phyloP scores from a whole-genome alignment of 2,797 vertebrate species.

The Centroberyx gerrardi region DNA sequence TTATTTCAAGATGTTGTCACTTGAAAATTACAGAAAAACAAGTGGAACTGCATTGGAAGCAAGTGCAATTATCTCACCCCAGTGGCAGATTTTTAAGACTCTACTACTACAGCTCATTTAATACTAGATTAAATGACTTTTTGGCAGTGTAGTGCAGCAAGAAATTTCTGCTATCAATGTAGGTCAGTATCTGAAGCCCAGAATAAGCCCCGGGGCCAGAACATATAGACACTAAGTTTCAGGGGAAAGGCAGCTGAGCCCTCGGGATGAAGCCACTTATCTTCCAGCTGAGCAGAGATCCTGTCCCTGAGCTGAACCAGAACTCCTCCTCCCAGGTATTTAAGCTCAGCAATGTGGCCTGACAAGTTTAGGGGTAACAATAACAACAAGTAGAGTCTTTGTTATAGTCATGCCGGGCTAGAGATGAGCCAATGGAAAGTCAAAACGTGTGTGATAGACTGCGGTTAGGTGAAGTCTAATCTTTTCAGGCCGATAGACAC shows the following conservation, averaged over 20 bases:
- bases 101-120: too few species aligned
- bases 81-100: too few species aligned
- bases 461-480: too few species aligned
- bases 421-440: too few species aligned
- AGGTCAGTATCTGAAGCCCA: not conserved
- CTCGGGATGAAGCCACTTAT: not conserved
- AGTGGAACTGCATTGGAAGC: not conserved
- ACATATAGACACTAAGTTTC: not conserved
- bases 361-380: constrained; percentile 41
- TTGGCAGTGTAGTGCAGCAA: not conserved
- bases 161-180: not conserved
- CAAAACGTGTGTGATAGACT: too few species aligned
- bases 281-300: not conserved
- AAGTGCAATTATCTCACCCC: too few species aligned
- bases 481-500: too few species aligned
- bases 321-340: constrained; percentile 13
- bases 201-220: not conserved
- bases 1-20: not conserved
- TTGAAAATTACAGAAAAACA: not conserved
- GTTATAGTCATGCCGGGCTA: not conserved
- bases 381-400: constrained; percentile 4
- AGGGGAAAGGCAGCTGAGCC: too few species aligned
- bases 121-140: too few species aligned
- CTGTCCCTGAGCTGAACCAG: not conserved
- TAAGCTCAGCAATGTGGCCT: constrained; percentile 48